Conservation (phyloP, 2,888 invertebrate species). For the Hydrotaea diabolus region DNA sequence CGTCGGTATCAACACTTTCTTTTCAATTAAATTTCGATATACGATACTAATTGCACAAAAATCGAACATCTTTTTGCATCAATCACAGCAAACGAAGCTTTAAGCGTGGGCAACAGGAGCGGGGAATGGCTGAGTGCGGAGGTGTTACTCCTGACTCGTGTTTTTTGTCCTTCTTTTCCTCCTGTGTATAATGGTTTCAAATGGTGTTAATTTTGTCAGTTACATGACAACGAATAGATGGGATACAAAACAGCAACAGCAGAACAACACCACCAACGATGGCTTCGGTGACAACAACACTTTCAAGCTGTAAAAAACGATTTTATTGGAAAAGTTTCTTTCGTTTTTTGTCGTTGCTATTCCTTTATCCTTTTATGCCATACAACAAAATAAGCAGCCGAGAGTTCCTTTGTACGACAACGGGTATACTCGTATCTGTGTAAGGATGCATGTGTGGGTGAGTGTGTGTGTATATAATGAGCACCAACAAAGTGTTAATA, state of each 20-base stretch:
- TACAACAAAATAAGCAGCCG: slow-evolving; percentile 5
- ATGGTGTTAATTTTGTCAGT: slow-evolving; percentile 55
- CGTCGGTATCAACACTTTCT: slow-evolving; percentile 30
- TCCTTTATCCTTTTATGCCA: slow-evolving; percentile 16
- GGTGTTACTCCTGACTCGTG: neutral
- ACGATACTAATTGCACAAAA: slow-evolving; percentile 61
- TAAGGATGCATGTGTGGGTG: neutral
- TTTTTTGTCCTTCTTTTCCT: neutral
- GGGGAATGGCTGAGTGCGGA: neutral
- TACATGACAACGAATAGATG: slow-evolving; percentile 47
- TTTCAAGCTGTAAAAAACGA: slow-evolving; percentile 11
- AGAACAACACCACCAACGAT: slow-evolving; percentile 12
- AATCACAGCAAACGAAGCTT: slow-evolving; percentile 43
- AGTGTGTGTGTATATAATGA: neutral
- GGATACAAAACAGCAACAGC: slow-evolving; percentile 6
- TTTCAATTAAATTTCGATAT: slow-evolving; percentile 62
- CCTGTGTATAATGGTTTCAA: slow-evolving; percentile 18
- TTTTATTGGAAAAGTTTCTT: slow-evolving; percentile 26
- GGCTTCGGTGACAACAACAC: slow-evolving; percentile 20
- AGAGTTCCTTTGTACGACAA: neutral
- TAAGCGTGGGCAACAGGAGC: neutral
- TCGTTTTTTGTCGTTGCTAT: neutral
- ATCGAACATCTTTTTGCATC: slow-evolving; percentile 54
- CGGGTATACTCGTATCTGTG: neutral
- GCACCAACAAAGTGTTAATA: slow-evolving; percentile 34